Evolutionary conservation across 2,797 vertebrate species (phyloP), one percentile per base, ranked within the genome.

Genomic region (Pachyuromys duprasi): DNA sequence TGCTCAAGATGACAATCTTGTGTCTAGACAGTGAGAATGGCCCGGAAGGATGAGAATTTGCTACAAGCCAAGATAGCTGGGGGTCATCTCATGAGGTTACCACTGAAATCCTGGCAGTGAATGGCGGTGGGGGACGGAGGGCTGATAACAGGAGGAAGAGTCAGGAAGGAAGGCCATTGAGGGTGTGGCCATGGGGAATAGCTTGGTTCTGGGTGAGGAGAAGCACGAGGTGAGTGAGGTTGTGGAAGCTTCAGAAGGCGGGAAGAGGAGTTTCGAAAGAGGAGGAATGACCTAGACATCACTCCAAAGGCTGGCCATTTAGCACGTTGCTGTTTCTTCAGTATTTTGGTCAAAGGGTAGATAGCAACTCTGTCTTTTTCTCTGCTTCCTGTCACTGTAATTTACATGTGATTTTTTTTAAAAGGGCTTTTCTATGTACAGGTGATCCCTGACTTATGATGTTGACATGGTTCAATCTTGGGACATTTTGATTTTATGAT

Each of bases 331-430:
- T 83, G 15, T 57, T 72, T 86, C 78, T 86, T 95, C 55, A 78
- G 74, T 74, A 26, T 63, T 89, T 81, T 39, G 28, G 4, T 55
- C 62, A n/a, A 93, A 94, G 62, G 55, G 28, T 70, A 86, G 28
- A 53, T 7, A 20, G 22, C 18, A 42, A 39, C 8, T 24, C 76
- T 17, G 2, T 42, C 63, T 24, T 55, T 39, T n/a, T 3, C 4
- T 7, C 18, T 36, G 4, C 5, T 76, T 62, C 20, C 31, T 89
- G 14, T 13, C 9, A 13, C 36, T 86, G 20, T n/a, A 6, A 95
- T 83, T 82, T 24, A 18, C 18, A 1, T 82, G 86, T 9, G 33
- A 45, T 26, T 75, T 18, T 76, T 79, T 24, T 5, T 9, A 63
- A 42, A 45, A 53, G 13, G 26, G 55, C 11, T 76, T 82, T 79